A percentile compares a stretch with the other conserved stretches of the same genome.
Evolutionary conservation across 2,888 invertebrate genomes (phyloP).

Genomic region (Flexamia atlantica): DNA sequence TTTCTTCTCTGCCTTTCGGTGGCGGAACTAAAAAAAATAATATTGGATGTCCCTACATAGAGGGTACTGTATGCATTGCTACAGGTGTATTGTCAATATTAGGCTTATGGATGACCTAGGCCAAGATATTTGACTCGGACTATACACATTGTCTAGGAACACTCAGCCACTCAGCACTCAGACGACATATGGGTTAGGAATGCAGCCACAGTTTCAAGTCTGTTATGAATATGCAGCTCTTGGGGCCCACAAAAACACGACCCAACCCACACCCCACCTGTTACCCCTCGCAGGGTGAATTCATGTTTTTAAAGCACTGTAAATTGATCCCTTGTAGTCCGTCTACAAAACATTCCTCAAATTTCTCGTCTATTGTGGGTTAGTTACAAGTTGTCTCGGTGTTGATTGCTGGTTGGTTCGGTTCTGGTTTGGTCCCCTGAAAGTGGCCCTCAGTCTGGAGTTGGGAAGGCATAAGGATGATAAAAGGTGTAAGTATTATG

Average conservation of each 20-base stretch:
- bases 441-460: background rate
- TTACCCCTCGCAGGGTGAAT: constrained; percentile 39
- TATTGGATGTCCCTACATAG: too few species aligned
- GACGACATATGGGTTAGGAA: constrained; percentile 25
- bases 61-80: too few species aligned
- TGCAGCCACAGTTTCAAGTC: constrained; percentile 28
- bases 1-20: too few species aligned
- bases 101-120: too few species aligned
- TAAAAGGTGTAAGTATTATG: too few species aligned
- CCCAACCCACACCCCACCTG: constrained; percentile 29
- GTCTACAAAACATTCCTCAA: constrained; percentile 27
- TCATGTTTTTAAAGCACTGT: constrained; percentile 53
- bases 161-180: too few species aligned
- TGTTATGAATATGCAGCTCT: constrained; percentile 45
- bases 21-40: too few species aligned
- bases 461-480: too few species aligned
- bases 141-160: too few species aligned
- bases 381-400: background rate
- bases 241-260: constrained; percentile 37
- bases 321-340: constrained; percentile 46
- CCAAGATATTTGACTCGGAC: too few species aligned
- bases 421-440: too few species aligned
- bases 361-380: background rate
- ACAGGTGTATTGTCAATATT: too few species aligned
- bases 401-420: background rate